These are phyloP conservation scores for Gymnopithys bicolor DNA, from an alignment of 2,797 vertebrate genomes.

Conservation along the genomic window DNA sequence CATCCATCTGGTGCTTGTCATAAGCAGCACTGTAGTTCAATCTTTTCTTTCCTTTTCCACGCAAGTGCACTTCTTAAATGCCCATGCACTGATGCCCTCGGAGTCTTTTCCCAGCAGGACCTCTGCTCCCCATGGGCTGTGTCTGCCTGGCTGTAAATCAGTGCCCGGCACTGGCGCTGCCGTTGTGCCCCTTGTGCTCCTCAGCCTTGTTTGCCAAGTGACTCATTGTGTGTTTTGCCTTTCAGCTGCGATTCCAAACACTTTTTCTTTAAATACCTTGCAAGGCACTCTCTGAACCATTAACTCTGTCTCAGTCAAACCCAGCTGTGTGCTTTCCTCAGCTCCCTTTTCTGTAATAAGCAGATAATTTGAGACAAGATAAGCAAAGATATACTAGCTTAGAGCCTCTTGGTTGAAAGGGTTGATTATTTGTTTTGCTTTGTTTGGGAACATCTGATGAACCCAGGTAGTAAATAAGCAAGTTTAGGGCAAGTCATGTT, in stretches of 20 bases:
- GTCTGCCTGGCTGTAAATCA: constrained; percentile 23
- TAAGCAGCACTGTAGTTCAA: neutral
- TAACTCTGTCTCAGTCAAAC: neutral
- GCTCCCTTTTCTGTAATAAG: neutral
- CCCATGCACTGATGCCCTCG: rapidly evolving
- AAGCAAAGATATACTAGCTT: neutral
- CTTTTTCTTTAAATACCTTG: neutral
- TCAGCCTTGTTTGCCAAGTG: constrained; percentile 59
- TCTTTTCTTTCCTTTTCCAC: neutral
- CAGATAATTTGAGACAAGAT: neutral
- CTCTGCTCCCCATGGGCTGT: neutral
- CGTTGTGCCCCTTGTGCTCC: neutral
- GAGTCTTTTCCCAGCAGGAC: neutral
- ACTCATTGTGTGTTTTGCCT: constrained; percentile 76
- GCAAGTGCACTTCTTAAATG: neutral
- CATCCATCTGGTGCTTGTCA: neutral
- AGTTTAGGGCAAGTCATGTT: neutral
- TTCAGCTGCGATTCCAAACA: constrained; percentile 43
- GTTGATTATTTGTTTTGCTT: neutral
- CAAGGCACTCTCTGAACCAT: neutral
- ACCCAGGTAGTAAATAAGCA: neutral
- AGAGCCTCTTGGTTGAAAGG: neutral
- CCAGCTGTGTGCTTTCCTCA: neutral
- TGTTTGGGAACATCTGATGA: neutral
- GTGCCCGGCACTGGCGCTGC: neutral